A percentile compares a stretch with the other conserved stretches of the same genome.
Evolutionary conservation across 2,113 vertebrate species (phyloP).

Genomic region (Labeo catla): DNA sequence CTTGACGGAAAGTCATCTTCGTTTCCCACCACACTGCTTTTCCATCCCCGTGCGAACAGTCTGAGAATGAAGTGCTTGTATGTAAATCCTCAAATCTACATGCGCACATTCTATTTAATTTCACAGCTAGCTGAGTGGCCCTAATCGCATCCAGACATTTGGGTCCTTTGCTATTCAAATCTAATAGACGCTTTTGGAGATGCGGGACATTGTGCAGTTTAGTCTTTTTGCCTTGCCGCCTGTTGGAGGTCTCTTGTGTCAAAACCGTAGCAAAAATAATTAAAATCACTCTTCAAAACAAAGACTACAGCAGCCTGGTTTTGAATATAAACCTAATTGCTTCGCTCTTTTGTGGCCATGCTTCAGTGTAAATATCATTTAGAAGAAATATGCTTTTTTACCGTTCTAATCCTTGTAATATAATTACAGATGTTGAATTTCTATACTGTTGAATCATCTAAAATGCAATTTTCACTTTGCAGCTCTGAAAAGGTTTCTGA

Average conservation of each 20-base stretch:
- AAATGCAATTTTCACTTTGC: background rate
- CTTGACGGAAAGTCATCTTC: constrained; percentile 50
- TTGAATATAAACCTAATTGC: constrained; percentile 55
- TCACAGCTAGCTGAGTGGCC: constrained; percentile 75
- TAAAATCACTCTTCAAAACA: constrained; percentile 63
- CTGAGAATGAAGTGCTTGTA: constrained; percentile 63
- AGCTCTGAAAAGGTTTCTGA: constrained; percentile 7
- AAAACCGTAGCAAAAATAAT: constrained; percentile 62
- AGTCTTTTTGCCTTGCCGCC: constrained; percentile 59
- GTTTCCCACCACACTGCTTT: constrained; percentile 52
- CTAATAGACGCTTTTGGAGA: constrained; percentile 64
- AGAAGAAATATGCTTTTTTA: constrained; percentile 43
- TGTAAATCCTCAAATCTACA: constrained; percentile 77
- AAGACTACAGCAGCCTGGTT: constrained; percentile 46
- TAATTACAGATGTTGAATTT: constrained; percentile 54
- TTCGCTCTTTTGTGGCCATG: constrained; percentile 46
- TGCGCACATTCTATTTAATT: constrained; percentile 75
- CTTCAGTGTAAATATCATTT: constrained; percentile 56
- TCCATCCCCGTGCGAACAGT: constrained; percentile 46
- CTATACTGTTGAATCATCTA: constrained; percentile 30
- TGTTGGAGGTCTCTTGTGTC: constrained; percentile 67
- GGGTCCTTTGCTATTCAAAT: constrained; percentile 71
- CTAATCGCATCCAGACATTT: constrained; percentile 73
- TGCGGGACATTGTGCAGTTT: constrained; percentile 53
- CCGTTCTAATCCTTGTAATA: constrained; percentile 33